Percentiles rank a stretch among this genome's conserved stretches.
Evolutionary conservation across 2,888 invertebrate species (phyloP).

Genomic region (Dioctria rufipes): DNA sequence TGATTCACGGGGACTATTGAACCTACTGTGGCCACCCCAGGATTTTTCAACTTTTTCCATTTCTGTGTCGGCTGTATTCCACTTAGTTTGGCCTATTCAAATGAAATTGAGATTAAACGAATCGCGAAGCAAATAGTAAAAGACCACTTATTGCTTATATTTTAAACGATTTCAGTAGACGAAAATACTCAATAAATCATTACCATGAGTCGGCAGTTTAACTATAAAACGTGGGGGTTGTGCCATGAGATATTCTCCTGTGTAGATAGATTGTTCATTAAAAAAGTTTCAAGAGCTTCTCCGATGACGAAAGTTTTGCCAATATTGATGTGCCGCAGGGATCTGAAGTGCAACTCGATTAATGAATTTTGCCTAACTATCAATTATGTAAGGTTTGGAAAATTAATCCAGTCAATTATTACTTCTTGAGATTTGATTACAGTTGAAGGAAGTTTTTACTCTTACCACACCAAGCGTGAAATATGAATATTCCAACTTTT

Average conservation of each 20-base stretch:
- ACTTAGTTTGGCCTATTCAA: constrained; percentile 43
- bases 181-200: constrained; percentile 56
- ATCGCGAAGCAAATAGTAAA: constrained; percentile 55
- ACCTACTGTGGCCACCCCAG: background rate
- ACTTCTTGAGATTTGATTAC: background rate
- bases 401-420: constrained; percentile 2
- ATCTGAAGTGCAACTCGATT: constrained; percentile 5
- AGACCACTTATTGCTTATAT: constrained; percentile 53
- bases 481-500: too few species aligned
- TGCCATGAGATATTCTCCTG: background rate
- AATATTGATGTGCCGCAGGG: constrained; percentile 21
- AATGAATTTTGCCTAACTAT: constrained; percentile 24
- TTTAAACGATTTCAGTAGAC: constrained; percentile 37
- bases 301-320: constrained; percentile 37
- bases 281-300: constrained; percentile 52
- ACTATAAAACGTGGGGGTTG: constrained; percentile 45
- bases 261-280: constrained; percentile 56
- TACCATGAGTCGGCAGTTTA: constrained; percentile 57
- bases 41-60: background rate
- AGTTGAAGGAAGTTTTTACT: too few species aligned
- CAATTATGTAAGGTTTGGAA: background rate
- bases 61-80: background rate
- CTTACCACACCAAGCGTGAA: too few species aligned
- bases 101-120: constrained; percentile 56
- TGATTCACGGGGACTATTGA: background rate